These are phyloP conservation scores for Porites australiensis DNA, from an alignment of 64 coral and sea anemone species.

Conservation along the genomic window DNA sequence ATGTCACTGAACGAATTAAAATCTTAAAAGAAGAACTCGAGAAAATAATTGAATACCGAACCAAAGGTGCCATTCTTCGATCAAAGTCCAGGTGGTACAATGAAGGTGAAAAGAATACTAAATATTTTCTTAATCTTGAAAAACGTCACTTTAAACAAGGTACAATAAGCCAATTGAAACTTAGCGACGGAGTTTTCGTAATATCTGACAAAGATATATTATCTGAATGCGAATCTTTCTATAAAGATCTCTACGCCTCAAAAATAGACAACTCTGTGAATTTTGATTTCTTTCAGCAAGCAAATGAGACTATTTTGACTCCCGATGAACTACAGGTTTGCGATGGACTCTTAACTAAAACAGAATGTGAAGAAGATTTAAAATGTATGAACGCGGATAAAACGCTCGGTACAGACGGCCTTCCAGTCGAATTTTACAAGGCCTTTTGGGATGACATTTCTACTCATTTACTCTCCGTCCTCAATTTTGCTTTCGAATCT, in stretches of 20 bases:
- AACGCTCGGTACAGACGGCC: no score
- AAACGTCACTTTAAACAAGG: neutral
- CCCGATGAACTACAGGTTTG: no score
- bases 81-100: slow-evolving; percentile 39
- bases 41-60: neutral
- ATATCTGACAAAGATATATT: no score
- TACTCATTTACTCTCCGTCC: neutral
- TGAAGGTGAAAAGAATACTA: slow-evolving; percentile 24
- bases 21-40: slow-evolving; percentile 10
- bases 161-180: neutral
- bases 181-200: neutral
- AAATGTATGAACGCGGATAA: no score
- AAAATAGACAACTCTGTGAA: neutral
- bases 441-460: no score
- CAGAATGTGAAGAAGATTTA: no score
- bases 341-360: no score
- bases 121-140: neutral
- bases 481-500: neutral
- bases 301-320: no score
- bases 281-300: no score
- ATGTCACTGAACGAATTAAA: neutral
- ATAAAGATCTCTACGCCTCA: neutral
- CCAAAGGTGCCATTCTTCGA: slow-evolving; percentile 34
- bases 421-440: no score
- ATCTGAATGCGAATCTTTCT: neutral